Evolutionary conservation across 2,888 invertebrate species (phyloP).

Genomic region (Dasysyrphus albostriatus): DNA sequence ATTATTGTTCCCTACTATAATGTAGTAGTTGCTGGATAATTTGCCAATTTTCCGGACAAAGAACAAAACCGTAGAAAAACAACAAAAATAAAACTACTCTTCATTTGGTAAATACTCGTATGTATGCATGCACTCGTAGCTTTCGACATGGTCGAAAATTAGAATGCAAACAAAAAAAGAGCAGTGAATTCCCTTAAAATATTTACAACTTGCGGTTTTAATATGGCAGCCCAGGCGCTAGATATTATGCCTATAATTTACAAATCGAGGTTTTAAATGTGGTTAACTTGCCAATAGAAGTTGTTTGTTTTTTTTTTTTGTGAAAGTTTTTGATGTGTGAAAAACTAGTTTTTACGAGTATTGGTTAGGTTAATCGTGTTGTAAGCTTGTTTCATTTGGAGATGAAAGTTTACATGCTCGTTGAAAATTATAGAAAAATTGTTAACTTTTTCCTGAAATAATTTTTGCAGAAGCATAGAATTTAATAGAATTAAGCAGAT

Average conservation of each 20-base stretch:
- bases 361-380: not conserved
- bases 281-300: conserved; percentile 49
- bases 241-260: conserved; percentile 61
- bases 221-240: conserved; percentile 27
- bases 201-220: conserved; percentile 60
- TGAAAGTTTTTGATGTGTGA: not conserved
- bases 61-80: not conserved
- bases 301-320: not conserved
- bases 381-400: not conserved
- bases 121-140: not conserved
- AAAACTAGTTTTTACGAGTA: not conserved
- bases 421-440: not conserved
- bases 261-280: conserved; percentile 58
- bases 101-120: not conserved
- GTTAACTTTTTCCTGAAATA: not conserved
- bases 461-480: not conserved
- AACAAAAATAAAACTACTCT: not conserved
- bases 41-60: conserved; percentile 15
- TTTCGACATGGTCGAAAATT: conserved; percentile 11
- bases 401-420: not conserved
- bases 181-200: conserved; percentile 37
- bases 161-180: not conserved
- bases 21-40: not conserved
- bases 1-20: not conserved
- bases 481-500: too few species aligned